These are phyloP conservation scores for Stenodera caucasica DNA, from an alignment of 2,888 invertebrate species.

Conservation along the genomic window DNA sequence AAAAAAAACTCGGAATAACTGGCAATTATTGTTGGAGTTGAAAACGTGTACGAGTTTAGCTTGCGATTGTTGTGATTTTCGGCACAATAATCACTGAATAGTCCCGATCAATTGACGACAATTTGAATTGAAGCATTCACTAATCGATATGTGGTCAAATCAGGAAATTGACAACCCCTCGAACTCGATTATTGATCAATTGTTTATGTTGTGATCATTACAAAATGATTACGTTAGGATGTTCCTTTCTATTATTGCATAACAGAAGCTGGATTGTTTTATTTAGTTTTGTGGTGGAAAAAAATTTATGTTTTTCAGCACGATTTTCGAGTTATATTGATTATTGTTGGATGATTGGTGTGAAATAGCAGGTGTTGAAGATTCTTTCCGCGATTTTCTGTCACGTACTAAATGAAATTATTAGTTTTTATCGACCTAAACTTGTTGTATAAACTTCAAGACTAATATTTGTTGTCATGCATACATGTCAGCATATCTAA, in stretches of 20 bases:
- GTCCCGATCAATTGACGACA: no score
- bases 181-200: neutral
- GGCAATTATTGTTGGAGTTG: no score
- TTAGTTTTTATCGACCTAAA: conserved; percentile 25
- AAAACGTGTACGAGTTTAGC: no score
- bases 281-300: no score
- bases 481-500: conserved; percentile 20
- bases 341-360: conserved; percentile 6
- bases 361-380: conserved; percentile 20
- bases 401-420: conserved; percentile 21
- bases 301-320: neutral
- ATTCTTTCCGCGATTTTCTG: conserved; percentile 11
- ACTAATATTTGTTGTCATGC: conserved; percentile 29
- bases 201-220: neutral
- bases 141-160: neutral
- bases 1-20: no score
- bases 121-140: neutral
- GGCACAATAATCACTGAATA: no score
- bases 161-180: neutral
- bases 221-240: neutral
- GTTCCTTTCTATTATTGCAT: conserved; percentile 1
- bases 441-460: conserved; percentile 20
- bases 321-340: neutral
- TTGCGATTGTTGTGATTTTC: no score
- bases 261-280: neutral